Evolutionary conservation across 2,888 invertebrate species (phyloP).

Genomic region (Noctua janthina): DNA sequence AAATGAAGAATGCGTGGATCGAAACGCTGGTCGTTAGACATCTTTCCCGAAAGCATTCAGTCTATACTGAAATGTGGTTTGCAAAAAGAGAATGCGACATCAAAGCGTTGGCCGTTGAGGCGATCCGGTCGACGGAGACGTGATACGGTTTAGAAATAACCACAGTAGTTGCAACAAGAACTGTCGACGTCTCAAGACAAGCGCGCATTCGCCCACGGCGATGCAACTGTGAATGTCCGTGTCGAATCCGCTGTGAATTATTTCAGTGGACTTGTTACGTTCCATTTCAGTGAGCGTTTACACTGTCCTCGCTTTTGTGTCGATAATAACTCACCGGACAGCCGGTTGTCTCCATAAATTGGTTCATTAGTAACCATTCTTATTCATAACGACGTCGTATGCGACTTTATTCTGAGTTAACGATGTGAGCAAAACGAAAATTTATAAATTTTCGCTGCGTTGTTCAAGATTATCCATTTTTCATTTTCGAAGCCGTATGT

Average conservation of each 20-base stretch:
- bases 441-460: conserved; percentile 28
- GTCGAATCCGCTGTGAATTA: conserved; percentile 87
- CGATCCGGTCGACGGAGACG: conserved; percentile 85
- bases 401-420: conserved; percentile 62
- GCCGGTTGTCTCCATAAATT: conserved; percentile 82
- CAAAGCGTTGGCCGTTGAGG: conserved; percentile 83
- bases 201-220: conserved; percentile 80
- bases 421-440: conserved; percentile 58
- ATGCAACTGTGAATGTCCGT: conserved; percentile 78
- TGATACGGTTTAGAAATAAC: conserved; percentile 88
- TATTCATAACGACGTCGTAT: conserved; percentile 74
- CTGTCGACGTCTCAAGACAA: conserved; percentile 79
- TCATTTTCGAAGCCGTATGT: conserved; percentile 52
- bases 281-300: conserved; percentile 82
- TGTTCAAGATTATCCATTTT: conserved; percentile 49
- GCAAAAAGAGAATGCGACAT: conserved; percentile 89
- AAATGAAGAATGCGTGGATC: conserved; percentile 73
- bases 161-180: conserved; percentile 74
- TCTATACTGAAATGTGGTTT: conserved; percentile 84
- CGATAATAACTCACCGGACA: conserved; percentile 81
- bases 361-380: conserved; percentile 80
- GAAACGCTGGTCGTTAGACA: conserved; percentile 76
- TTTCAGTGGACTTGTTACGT: conserved; percentile 83
- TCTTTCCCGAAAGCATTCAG: conserved; percentile 88
- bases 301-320: conserved; percentile 80